Percentiles rank a stretch among this genome's conserved stretches.
Conservation (phyloP, 2,797 vertebrate genomes). For the Gymnocypris eckloni region DNA sequence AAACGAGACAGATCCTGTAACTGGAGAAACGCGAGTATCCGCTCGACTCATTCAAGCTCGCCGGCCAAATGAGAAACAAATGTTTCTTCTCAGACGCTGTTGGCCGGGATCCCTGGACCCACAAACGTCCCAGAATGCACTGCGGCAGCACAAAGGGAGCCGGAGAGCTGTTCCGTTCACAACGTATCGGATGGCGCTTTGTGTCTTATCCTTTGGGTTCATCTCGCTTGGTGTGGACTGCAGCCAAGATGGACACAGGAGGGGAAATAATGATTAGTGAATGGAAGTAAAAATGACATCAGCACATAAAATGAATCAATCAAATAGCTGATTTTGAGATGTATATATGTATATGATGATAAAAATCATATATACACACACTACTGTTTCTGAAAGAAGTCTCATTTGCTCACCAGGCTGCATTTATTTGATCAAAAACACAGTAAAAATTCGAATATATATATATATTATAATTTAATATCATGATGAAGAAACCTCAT, state of each 20-base stretch:
- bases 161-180: conserved; percentile 54
- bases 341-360: neutral
- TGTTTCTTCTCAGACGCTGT: conserved; percentile 63
- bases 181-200: conserved; percentile 58
- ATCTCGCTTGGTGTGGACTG: conserved; percentile 48
- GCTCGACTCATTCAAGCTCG: conserved; percentile 57
- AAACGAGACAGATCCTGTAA: conserved; percentile 64
- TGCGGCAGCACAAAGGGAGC: conserved; percentile 54
- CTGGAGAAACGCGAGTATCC: conserved; percentile 64
- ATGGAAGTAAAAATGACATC: neutral
- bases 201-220: conserved; percentile 55
- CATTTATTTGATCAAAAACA: neutral
- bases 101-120: conserved; percentile 52
- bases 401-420: neutral
- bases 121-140: conserved; percentile 42
- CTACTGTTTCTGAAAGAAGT: neutral
- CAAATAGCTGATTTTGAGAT: neutral
- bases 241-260: conserved; percentile 37
- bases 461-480: too few species aligned
- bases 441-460: too few species aligned
- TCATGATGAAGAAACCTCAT: too few species aligned
- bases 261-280: conserved; percentile 28
- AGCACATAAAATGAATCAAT: neutral
- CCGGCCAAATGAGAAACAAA: conserved; percentile 69
- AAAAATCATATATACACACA: neutral